Conservation (phyloP, 2,797 vertebrate genomes). For the Odontamblyopus lacepedii region DNA sequence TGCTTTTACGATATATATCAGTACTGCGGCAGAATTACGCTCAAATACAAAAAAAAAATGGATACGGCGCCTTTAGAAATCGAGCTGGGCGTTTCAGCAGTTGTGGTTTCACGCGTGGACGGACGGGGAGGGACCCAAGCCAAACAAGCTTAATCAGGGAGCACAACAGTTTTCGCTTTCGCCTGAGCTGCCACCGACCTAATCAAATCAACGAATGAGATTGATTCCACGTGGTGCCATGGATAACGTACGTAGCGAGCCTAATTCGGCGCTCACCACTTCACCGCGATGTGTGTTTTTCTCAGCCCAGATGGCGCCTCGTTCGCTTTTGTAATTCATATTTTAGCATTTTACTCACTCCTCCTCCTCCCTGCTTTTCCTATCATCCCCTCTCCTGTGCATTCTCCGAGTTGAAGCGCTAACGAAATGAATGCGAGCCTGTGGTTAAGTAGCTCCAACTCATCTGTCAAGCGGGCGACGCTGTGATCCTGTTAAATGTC, state of each 20-base stretch:
- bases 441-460: slow-evolving; percentile 48
- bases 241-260: slow-evolving; percentile 70
- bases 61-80: slow-evolving; percentile 36
- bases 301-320: slow-evolving; percentile 75
- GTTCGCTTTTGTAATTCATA: slow-evolving; percentile 77
- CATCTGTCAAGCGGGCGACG: slow-evolving; percentile 63
- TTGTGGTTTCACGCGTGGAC: slow-evolving; percentile 41
- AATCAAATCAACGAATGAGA: slow-evolving; percentile 78
- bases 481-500: slow-evolving; percentile 68
- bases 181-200: slow-evolving; percentile 64
- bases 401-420: slow-evolving; percentile 32
- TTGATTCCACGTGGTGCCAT: slow-evolving; percentile 78
- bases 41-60: too few relatives aligned
- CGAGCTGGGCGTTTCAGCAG: slow-evolving; percentile 54
- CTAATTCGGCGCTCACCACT: slow-evolving; percentile 70
- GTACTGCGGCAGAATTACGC: too few relatives aligned
- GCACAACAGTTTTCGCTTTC: slow-evolving; percentile 72
- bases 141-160: slow-evolving; percentile 73
- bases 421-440: slow-evolving; percentile 54
- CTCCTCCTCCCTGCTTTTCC: slow-evolving; percentile 12
- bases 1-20: too few relatives aligned
- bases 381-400: slow-evolving; percentile 24
- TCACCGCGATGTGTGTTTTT: slow-evolving; percentile 69
- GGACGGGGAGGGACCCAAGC: slow-evolving; percentile 34
- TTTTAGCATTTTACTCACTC: slow-evolving; percentile 56